Evolutionary conservation across 2,113 vertebrate genomes (phyloP).

Genomic region (Carlito syrichta): DNA sequence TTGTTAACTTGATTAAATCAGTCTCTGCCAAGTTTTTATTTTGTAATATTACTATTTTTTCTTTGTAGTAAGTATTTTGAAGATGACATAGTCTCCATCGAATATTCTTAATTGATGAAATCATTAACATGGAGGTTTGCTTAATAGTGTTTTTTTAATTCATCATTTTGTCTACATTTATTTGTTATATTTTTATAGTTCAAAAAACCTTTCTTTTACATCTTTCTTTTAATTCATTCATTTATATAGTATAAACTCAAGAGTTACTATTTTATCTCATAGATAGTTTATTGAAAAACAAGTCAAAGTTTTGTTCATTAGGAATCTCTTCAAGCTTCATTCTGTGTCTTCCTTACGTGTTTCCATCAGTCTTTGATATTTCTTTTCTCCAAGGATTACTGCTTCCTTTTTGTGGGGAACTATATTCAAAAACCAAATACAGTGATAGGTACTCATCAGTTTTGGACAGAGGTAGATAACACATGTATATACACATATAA

Average conservation of each 20-base stretch:
- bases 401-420: neutral
- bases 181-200: neutral
- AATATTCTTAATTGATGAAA: neutral
- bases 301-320: neutral
- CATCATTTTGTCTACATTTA: neutral
- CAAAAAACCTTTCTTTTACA: too few species aligned
- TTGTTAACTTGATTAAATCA: neutral
- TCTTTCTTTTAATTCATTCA: too few species aligned
- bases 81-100: neutral
- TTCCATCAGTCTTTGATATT: neutral
- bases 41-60: neutral
- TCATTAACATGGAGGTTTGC: neutral
- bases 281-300: neutral
- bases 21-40: neutral
- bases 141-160: neutral
- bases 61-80: neutral
- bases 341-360: neutral
- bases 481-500: neutral
- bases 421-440: neutral
- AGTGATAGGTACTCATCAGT: neutral
- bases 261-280: neutral
- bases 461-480: neutral
- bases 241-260: neutral
- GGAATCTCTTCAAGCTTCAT: neutral
- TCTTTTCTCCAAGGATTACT: neutral